Percentiles rank a stretch among this genome's conserved stretches.
phyloP scores from a whole-genome alignment of 2,113 vertebrate genomes.

The Orthonyx spaldingii region DNA sequence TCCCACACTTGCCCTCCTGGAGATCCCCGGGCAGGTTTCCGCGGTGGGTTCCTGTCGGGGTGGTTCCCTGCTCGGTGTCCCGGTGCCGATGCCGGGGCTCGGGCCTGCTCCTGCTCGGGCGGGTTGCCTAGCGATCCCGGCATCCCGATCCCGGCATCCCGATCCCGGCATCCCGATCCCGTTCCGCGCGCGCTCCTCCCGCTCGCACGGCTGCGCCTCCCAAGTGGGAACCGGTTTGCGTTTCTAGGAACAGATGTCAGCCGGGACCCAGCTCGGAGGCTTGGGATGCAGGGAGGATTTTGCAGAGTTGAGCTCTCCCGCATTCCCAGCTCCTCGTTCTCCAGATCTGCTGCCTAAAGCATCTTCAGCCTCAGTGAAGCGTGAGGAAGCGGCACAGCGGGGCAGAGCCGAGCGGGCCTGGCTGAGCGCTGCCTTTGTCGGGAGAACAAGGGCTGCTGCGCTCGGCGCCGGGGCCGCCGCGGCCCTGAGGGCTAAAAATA shows the following conservation, averaged over 20 bases:
- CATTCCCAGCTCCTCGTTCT: background rate
- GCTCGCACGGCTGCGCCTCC: background rate
- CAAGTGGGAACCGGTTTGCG: background rate
- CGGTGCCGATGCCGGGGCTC: background rate
- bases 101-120: background rate
- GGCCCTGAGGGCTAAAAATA: constrained; percentile 5
- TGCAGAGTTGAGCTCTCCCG: background rate
- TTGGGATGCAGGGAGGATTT: background rate
- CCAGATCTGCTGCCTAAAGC: constrained; percentile 14
- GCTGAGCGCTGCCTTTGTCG: constrained; percentile 7
- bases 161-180: background rate
- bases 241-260: background rate
- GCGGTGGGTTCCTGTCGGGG: background rate
- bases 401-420: background rate
- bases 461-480: background rate
- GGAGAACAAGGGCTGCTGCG: background rate
- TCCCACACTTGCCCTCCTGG: background rate
- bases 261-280: background rate
- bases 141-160: background rate
- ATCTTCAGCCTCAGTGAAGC: background rate
- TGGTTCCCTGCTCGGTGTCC: background rate
- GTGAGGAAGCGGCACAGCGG: background rate
- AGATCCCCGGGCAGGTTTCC: background rate
- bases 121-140: constrained; percentile 59
- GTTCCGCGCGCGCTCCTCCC: background rate